phyloP scores from a whole-genome alignment of 2,113 vertebrate species.

The Ptyas mucosa region DNA sequence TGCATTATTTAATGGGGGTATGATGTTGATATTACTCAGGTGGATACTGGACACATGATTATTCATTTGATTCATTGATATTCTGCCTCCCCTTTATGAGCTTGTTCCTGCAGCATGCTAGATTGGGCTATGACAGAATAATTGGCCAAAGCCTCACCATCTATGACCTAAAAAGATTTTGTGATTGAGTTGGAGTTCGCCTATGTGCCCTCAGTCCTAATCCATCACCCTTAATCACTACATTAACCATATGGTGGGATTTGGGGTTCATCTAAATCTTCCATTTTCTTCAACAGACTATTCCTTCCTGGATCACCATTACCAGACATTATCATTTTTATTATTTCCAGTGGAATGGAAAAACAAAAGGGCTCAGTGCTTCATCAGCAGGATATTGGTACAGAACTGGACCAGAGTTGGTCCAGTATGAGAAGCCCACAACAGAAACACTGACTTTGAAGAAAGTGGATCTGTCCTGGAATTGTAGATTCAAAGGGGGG shows the following conservation, averaged over 20 bases:
- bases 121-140: background rate
- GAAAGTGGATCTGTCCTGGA: background rate
- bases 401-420: background rate
- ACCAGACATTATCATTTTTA: background rate
- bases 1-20: background rate
- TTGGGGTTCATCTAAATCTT: background rate
- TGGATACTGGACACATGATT: background rate
- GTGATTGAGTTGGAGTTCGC: background rate
- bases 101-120: background rate
- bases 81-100: background rate
- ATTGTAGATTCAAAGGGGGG: background rate
- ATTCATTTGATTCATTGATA: background rate
- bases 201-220: background rate
- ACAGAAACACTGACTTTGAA: background rate
- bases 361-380: background rate
- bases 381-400: background rate
- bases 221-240: background rate
- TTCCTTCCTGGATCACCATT: background rate
- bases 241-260: background rate
- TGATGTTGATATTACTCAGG: background rate
- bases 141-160: background rate
- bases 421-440: background rate
- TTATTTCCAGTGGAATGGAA: background rate
- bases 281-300: background rate
- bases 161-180: background rate